Evolutionary conservation across 2,888 invertebrate genomes (phyloP).

Genomic region (Spilarctia lutea): DNA sequence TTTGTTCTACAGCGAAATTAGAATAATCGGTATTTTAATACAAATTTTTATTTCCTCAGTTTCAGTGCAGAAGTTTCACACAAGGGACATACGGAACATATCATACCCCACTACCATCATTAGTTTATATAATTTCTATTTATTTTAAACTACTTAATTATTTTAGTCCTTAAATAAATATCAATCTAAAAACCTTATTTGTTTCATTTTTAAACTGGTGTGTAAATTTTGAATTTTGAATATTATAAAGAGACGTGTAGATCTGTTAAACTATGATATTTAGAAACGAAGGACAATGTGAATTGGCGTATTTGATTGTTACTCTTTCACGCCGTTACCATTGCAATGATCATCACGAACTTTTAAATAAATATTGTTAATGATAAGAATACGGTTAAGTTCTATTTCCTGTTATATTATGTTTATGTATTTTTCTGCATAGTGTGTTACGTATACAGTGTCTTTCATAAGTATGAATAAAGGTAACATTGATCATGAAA

Average conservation of each 20-base stretch:
- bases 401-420: too few relatives aligned
- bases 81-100: slow-evolving; percentile 62
- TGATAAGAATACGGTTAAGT: too few relatives aligned
- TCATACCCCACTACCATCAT: slow-evolving; percentile 48
- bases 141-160: slow-evolving; percentile 5
- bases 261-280: neutral
- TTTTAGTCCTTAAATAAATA: slow-evolving; percentile 23
- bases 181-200: neutral
- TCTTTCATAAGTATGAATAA: too few relatives aligned
- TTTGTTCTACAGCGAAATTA: neutral
- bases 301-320: neutral
- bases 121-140: slow-evolving; percentile 34
- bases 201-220: neutral
- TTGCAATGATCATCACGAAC: too few relatives aligned
- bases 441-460: too few relatives aligned
- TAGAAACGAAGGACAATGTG: neutral
- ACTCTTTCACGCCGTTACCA: too few relatives aligned
- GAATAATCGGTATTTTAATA: neutral
- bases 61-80: slow-evolving; percentile 84
- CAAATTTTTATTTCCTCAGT: slow-evolving; percentile 58
- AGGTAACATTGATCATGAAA: too few relatives aligned
- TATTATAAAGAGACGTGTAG: neutral
- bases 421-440: too few relatives aligned
- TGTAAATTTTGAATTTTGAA: neutral
- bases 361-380: too few relatives aligned